Conservation (phyloP, 2,113 vertebrate species). For the Corapipo altera region DNA sequence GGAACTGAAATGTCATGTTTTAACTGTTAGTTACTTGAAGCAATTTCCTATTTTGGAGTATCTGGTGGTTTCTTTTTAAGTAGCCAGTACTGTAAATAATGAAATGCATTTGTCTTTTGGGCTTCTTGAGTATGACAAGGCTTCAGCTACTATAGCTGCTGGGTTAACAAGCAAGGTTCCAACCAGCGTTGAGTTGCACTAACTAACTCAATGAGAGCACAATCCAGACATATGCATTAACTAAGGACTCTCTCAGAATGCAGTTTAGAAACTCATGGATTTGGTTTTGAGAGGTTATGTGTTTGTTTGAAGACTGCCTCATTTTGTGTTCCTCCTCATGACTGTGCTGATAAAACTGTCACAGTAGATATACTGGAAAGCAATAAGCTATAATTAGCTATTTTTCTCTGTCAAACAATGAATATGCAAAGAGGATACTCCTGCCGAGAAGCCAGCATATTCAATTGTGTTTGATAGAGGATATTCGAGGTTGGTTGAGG, state of each 20-base stretch:
- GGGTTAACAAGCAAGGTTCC: not conserved
- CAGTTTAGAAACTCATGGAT: not conserved
- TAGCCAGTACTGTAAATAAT: not conserved
- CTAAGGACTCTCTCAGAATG: not conserved
- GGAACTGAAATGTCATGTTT: not conserved
- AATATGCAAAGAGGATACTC: not conserved
- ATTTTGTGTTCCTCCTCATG: not conserved
- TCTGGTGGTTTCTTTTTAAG: not conserved
- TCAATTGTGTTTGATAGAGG: not conserved
- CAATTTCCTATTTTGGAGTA: not conserved
- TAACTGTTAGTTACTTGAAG: not conserved
- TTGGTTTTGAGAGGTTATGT: not conserved
- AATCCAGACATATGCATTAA: not conserved
- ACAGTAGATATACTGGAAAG: not conserved
- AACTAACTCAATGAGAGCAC: not conserved
- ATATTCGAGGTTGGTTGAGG: not conserved
- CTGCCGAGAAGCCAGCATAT: not conserved
- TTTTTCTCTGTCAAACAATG: not conserved
- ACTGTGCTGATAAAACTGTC: not conserved
- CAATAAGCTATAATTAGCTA: not conserved
- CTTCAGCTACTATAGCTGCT: not conserved
- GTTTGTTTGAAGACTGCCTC: not conserved
- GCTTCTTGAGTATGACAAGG: not conserved
- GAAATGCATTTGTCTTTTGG: not conserved
- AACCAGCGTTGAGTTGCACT: not conserved